Base-by-base conservation (phyloP, 2,797 vertebrate species). In the Cebuella pygmaea region DNA sequence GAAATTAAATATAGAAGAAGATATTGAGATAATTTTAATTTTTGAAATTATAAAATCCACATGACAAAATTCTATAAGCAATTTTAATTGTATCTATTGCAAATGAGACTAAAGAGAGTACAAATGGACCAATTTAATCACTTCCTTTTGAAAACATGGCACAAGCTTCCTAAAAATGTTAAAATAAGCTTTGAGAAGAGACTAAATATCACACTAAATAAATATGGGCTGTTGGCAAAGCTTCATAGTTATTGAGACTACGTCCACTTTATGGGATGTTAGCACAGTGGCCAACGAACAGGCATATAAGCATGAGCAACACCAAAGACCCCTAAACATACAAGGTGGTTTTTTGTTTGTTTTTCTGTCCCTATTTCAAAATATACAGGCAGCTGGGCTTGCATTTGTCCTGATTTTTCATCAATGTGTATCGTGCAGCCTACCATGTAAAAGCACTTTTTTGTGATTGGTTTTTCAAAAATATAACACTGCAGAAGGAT, bases 31-130 rank as follows among this genome's bases (percentile, higher is more conserved):
- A 39, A 7, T 19, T 81, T 82, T 15, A 67, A 48, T 10, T 46
- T 75, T 36, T 76, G 33, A 78, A 81, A 75, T 84, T 74, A 78
- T 85, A 78, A 93, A 85, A 48, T 5, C 2, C 64, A 19, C 5
- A 75, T 61, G 46, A 3, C 26, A 67, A 19, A 85, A 48, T 79
- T 88, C 33, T 44, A 59, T 89, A 72, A 50, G 1, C 5, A 80
- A 85, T 74, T 91, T 94, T 79, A 80, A 20, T 64, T 59, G 30
- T n/a, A 75, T 55, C 59, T 80, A 52, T 44, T 44, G 19, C 7
- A 86, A 74, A 61, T 36, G 11, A 74, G 46, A 7, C 8, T 59
- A 39, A 88, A 83, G 3, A 9, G 22, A 55, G 14, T 33, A 13
- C 44, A 74, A 33, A 89, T 26, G 30, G 17, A 27, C 36, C 7